A percentile compares a stretch with the other conserved stretches of the same genome.
Evolutionary conservation across 1,140 invertebrate genomes (phyloP).

Genomic region (Solenopsis fugax): DNA sequence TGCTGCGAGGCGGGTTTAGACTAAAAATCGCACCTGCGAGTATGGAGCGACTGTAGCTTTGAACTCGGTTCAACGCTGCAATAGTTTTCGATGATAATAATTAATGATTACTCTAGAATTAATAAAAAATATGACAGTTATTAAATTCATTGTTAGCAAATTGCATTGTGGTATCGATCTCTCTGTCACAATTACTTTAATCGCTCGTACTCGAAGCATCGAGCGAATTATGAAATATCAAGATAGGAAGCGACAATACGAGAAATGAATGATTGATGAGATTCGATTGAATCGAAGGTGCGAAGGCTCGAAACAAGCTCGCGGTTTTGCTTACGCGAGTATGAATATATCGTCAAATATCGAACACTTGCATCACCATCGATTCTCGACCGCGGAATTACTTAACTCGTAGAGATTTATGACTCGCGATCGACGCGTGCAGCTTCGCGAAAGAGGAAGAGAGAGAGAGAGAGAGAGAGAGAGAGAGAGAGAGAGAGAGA

Average conservation of each 20-base stretch:
- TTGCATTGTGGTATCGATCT: slow-evolving; percentile 1
- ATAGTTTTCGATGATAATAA: not conserved
- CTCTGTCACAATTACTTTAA: slow-evolving; percentile 1
- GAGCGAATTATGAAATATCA: slow-evolving; percentile 35
- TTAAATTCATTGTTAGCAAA: slow-evolving; percentile 10
- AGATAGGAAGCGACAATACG: slow-evolving; percentile 9
- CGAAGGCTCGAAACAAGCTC: not conserved
- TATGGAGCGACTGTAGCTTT: not conserved
- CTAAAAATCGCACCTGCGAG: slow-evolving; percentile 6
- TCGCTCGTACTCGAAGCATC: not conserved
- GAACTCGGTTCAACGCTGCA: not conserved
- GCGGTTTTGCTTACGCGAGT: slow-evolving; percentile 37
- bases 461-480: not conserved
- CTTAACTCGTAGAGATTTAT: slow-evolving; percentile 72
- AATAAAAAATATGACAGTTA: not conserved
- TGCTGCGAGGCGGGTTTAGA: not conserved
- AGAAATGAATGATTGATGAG: slow-evolving; percentile 31
- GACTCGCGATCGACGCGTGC: slow-evolving; percentile 63
- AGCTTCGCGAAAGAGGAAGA: slow-evolving; percentile 2
- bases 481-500: not conserved
- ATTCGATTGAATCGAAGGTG: slow-evolving; percentile 6
- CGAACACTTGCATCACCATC: slow-evolving; percentile 50
- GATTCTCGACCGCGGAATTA: slow-evolving; percentile 70
- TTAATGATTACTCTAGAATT: slow-evolving; percentile 6
- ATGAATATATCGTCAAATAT: slow-evolving; percentile 63